Base-by-base conservation (phyloP, 2,888 invertebrate genomes). In the Drosophila quinaria region DNA sequence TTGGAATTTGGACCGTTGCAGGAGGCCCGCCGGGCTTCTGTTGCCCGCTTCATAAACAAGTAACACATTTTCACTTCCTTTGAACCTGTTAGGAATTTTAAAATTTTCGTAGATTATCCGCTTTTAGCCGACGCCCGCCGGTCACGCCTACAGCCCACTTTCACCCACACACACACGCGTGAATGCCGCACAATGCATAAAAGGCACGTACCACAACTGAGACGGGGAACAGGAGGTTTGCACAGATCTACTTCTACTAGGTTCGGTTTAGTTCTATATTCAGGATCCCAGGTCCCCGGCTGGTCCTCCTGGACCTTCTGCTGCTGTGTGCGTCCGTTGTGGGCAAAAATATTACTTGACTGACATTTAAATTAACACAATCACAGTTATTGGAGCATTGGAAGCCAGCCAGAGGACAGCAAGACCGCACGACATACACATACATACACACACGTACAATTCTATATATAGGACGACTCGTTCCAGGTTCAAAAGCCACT, bases 361-460 rank as follows among this genome's bases (percentile, higher is more conserved):
- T 87, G 86, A 87, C 86, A 87, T 87, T 87, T 87, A 87, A 87
- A 87, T 87, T 87, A 87, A 89, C 86, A 87, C 86, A 87, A 87
- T 87, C 86, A 87, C 86, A 82, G 89, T 87, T 87, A 89, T 87
- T 87, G 85, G 85, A 76, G 80, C 87, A 84, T 71, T 80, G 81
- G 69, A 70, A 60, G 69, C 41, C 68, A 69, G 72, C 71, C 56
- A 61, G 64, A 64, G 71, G 68, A 66, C 64, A 58, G 46, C 29
- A 52, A 42, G 47, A 46, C 25, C 52, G 22, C 58, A 58, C 11
- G 37, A 64, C 37, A 50, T 22, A 29, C 22, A 51, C 4, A 47
- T 19, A 60, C 47, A 47, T 3, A 35, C 37, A 47, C 15, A 61
- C 47, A 49, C 10, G 37, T 31, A 52, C 19, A 54, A 10, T 11